A percentile compares a stretch with the other conserved stretches of the same genome.
These are phyloP conservation scores for Nasonia giraulti DNA, from an alignment of 1,140 invertebrate genomes.

Conservation along the genomic window DNA sequence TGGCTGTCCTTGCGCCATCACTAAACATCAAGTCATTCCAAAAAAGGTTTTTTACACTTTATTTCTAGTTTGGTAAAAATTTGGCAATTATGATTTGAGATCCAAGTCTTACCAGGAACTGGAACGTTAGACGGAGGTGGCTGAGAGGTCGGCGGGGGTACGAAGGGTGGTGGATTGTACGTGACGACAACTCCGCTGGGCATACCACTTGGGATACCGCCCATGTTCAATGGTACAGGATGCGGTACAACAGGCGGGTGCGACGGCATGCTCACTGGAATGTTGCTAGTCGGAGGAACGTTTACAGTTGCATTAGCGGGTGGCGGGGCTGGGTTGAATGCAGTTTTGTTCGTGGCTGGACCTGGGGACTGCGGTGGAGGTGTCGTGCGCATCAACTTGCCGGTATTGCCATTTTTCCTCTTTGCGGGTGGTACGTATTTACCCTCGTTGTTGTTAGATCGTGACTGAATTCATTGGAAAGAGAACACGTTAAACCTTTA, in stretches of 20 bases:
- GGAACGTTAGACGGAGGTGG: conserved; percentile 61
- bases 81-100: background rate
- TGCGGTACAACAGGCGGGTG: conserved; percentile 62
- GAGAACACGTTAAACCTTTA: background rate
- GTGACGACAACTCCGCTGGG: conserved; percentile 70
- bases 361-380: conserved; percentile 74
- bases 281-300: conserved; percentile 67
- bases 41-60: background rate
- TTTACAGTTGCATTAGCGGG: conserved; percentile 66
- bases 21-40: conserved; percentile 50
- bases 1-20: conserved; percentile 70
- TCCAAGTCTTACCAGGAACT: conserved; percentile 34
- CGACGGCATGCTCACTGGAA: conserved; percentile 67
- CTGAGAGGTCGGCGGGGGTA: conserved; percentile 67
- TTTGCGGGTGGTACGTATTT: conserved; percentile 88
- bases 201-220: conserved; percentile 70
- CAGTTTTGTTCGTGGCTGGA: conserved; percentile 65
- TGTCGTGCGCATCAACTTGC: conserved; percentile 76
- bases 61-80: conserved; percentile 8
- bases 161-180: conserved; percentile 71
- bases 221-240: conserved; percentile 68
- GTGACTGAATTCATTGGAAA: conserved; percentile 54
- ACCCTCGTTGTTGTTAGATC: conserved; percentile 67
- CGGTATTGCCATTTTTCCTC: conserved; percentile 79
- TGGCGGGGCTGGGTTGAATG: conserved; percentile 68